These are phyloP conservation scores for Psittacula echo DNA, from an alignment of 2,797 vertebrate species.

Conservation along the genomic window DNA sequence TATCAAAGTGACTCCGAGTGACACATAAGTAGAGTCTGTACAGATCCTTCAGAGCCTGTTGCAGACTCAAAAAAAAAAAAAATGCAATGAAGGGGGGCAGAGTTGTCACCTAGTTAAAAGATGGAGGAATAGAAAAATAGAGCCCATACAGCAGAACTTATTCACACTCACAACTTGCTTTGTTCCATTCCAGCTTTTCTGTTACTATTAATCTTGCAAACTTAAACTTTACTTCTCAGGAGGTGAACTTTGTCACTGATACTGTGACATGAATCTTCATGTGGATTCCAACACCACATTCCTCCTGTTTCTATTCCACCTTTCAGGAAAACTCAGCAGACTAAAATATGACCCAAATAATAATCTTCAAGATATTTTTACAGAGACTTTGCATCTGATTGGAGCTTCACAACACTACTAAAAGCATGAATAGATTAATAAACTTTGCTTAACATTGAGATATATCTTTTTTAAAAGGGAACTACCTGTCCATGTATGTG, in stretches of 20 bases:
- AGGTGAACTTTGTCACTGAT: background rate
- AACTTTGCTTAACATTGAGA: background rate
- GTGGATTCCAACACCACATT: background rate
- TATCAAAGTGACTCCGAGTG: background rate
- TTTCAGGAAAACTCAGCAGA: background rate
- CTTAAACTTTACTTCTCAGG: background rate
- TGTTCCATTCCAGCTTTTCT: background rate
- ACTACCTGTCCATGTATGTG: background rate
- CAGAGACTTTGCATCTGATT: background rate
- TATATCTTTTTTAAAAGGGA: background rate
- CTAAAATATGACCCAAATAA: background rate
- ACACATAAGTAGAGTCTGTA: background rate
- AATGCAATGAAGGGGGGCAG: background rate
- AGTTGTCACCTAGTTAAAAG: background rate
- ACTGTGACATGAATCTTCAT: background rate
- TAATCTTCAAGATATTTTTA: background rate
- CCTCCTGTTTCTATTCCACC: background rate
- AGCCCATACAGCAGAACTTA: background rate
- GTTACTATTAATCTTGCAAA: background rate
- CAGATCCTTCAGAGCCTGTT: background rate
- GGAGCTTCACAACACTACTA: background rate
- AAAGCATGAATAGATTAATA: background rate
- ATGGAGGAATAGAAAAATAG: background rate
- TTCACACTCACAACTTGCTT: background rate
- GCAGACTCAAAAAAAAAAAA: background rate